A percentile compares a stretch with the other conserved stretches of the same genome.
phyloP scores from a whole-genome alignment of 2,113 vertebrate genomes.

The Ctenodactylus gundi region DNA sequence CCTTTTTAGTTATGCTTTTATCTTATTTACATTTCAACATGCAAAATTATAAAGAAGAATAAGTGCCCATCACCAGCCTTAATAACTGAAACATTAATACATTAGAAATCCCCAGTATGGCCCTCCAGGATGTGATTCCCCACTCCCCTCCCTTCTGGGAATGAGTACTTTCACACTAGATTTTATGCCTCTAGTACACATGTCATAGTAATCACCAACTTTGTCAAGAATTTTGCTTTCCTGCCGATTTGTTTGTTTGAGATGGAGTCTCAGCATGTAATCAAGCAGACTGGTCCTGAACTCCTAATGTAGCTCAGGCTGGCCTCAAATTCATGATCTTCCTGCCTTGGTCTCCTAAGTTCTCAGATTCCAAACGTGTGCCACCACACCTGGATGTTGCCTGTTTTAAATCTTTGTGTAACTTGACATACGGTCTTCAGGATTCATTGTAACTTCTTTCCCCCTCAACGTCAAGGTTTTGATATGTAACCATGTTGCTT shows the following conservation, averaged over 20 bases:
- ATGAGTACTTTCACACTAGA: not conserved
- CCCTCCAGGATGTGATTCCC: not conserved
- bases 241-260: not conserved
- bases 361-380: not conserved
- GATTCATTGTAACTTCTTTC: not conserved
- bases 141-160: not conserved
- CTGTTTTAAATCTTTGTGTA: not conserved
- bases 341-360: not conserved
- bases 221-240: not conserved
- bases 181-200: not conserved
- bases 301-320: not conserved
- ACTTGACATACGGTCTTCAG: not conserved
- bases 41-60: not conserved
- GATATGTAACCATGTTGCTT: not conserved
- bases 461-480: not conserved
- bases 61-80: not conserved
- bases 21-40: not conserved
- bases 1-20: too few relatives aligned
- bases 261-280: not conserved
- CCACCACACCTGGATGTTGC: not conserved
- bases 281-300: not conserved
- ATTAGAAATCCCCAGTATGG: not conserved
- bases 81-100: not conserved
- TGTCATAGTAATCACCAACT: not conserved
- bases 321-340: not conserved